Conservation (phyloP, 2,797 vertebrate species). For the Serranus cabrilla region DNA sequence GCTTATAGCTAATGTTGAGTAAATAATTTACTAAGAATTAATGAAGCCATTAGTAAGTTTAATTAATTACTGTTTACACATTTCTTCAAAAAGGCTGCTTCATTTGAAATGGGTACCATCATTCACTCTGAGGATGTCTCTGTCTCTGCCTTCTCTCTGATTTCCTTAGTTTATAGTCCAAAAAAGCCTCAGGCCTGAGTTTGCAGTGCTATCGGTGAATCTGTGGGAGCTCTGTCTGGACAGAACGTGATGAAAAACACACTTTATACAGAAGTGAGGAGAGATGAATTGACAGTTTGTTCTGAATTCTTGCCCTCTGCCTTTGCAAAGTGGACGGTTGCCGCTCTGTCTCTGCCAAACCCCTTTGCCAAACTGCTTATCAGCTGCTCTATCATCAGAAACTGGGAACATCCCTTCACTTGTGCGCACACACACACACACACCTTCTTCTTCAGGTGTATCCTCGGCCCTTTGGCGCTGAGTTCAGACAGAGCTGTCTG, state of each 20-base stretch:
- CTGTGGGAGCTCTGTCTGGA: constrained; percentile 42
- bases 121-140: not conserved
- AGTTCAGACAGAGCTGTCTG: constrained; percentile 75
- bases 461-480: constrained; percentile 62
- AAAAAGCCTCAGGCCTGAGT: constrained; percentile 11
- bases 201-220: constrained; percentile 49
- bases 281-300: constrained; percentile 66
- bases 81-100: not conserved
- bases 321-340: constrained; percentile 53
- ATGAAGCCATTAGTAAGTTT: not conserved
- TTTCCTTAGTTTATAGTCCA: not conserved
- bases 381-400: constrained; percentile 69
- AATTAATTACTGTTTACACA: not conserved
- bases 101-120: not conserved
- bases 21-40: not conserved
- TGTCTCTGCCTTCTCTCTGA: not conserved
- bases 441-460: constrained; percentile 67
- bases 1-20: not conserved
- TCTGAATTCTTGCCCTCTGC: constrained; percentile 70
- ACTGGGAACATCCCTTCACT: constrained; percentile 58
- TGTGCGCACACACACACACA: constrained; percentile 48
- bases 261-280: constrained; percentile 76
- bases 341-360: constrained; percentile 54
- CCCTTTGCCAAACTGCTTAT: constrained; percentile 55
- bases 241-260: constrained; percentile 53